phyloP scores from a whole-genome alignment of 1,140 invertebrate species.

The Pseudomyrmex gracilis region DNA sequence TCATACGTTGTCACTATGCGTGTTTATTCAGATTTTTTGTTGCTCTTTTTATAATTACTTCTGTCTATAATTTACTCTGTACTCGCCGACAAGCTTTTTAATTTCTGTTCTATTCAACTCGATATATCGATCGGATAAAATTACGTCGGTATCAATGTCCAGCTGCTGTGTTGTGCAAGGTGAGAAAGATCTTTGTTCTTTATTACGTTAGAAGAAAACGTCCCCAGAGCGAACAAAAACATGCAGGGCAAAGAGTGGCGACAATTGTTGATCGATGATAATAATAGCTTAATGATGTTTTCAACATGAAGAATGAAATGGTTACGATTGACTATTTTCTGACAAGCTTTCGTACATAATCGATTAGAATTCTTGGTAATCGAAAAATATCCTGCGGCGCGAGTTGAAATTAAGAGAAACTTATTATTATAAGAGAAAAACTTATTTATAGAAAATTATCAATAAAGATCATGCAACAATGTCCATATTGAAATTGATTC shows the following conservation, averaged over 20 bases:
- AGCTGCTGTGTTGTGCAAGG: not conserved
- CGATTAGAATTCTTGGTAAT: constrained; percentile 49
- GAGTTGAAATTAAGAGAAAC: not conserved
- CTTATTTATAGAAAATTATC: too few relatives aligned
- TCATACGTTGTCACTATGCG: constrained; percentile 21
- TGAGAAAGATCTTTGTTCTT: constrained; percentile 21
- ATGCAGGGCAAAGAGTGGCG: constrained; percentile 5
- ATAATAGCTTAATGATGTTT: constrained; percentile 5
- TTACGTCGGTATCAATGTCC: constrained; percentile 41
- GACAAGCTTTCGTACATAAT: constrained; percentile 15
- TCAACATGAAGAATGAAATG: not conserved
- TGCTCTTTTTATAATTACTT: constrained; percentile 14
- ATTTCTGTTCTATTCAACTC: constrained; percentile 44
- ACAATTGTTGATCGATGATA: not conserved
- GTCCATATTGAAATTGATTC: not conserved
- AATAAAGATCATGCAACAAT: not conserved
- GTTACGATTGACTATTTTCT: constrained; percentile 21
- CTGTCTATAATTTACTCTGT: constrained; percentile 21
- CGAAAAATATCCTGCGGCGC: not conserved
- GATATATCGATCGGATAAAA: constrained; percentile 58
- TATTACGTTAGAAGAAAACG: constrained; percentile 18
- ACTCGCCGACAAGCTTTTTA: constrained; percentile 56
- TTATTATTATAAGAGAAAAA: too few relatives aligned
- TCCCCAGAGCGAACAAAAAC: not conserved
- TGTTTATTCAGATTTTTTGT: constrained; percentile 44